A percentile compares a stretch with the other conserved stretches of the same genome.
Conservation (phyloP, 2,888 invertebrate species). For the Ichneumon xanthorius region DNA sequence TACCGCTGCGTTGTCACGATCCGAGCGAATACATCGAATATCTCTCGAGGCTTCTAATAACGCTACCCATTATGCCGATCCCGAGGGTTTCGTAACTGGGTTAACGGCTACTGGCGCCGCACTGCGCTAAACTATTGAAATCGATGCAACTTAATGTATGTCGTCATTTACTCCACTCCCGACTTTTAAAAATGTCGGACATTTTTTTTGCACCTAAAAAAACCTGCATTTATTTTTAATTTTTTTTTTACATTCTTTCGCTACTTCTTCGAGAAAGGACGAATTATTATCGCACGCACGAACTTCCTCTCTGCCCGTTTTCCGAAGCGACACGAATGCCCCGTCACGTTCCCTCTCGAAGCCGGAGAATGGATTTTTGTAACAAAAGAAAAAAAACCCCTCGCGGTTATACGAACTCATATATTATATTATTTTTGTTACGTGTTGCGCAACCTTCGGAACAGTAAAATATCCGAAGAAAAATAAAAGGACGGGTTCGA, state of each 20-base stretch:
- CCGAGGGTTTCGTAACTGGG: constrained; percentile 76
- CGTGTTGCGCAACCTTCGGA: constrained; percentile 2
- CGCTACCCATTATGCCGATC: constrained; percentile 70
- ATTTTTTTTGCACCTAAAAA: neutral
- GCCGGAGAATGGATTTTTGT: neutral
- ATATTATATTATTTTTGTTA: neutral
- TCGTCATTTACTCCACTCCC: neutral
- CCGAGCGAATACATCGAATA: constrained; percentile 25
- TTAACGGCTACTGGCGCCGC: constrained; percentile 74
- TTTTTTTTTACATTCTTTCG: neutral
- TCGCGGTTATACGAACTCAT: neutral
- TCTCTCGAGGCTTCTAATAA: constrained; percentile 70
- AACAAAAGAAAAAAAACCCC: neutral
- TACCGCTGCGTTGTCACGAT: constrained; percentile 29
- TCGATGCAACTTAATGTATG: constrained; percentile 48
- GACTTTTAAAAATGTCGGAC: neutral
- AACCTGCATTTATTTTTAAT: neutral
- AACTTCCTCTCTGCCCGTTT: neutral
- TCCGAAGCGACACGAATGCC: neutral
- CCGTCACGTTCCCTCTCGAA: constrained; percentile 8
- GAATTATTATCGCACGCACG: constrained; percentile 1
- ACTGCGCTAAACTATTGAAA: constrained; percentile 69
- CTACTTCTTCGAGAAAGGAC: neutral
- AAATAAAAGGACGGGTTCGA: neutral
- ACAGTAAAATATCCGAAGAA: neutral